Base-by-base conservation (phyloP, 2,888 invertebrate species). In the Rhopalosiphum nymphaeae region DNA sequence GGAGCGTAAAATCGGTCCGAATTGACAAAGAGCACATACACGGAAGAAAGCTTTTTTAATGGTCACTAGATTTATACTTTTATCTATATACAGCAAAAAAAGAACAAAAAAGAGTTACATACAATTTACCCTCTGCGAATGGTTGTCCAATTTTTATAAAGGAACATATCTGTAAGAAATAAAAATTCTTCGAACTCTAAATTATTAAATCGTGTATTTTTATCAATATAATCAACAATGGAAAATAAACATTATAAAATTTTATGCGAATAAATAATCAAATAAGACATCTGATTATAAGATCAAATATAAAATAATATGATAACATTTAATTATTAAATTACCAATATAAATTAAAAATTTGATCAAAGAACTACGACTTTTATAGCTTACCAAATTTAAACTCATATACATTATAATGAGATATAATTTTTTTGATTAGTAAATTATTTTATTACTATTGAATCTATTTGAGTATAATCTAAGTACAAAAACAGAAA, bases 1-100 rank as follows among this genome's bases (percentile, higher is more conserved):
- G 86, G 94, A 49, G 94, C 94, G 94, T 94, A 61, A 94, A 94
- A 94, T 94, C 94, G 94, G 90, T 86, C 42, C 49, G 90, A 94
- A 94, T 94, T 53, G 94, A 94, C 94, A 94, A 86, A 94, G 84
- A 57, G 36, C 57, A 42, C n/a, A n/a, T 13, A 46, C 29, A 44
- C 56, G 29, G 29, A 86, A 94, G 49, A 94, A 94, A 87, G 94
- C 90, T 87, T 87, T 86, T 94, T 94, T 87, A 94, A 94, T 53
- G 61, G 94, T 53, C 86, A 61, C 67, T 53, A 94, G 94, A 94
- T 94, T 94, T 94, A 94, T 94, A 29, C 25, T 61, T 86, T 86
- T 87, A 7, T 26, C 29, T 11, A n/a, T 29, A 13, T 42, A n/a
- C 3, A 44, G 7, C n/a, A n/a, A 36, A 2, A 49, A 89, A 93